Evolutionary conservation across 2,888 invertebrate genomes (phyloP).

Genomic region (Sarcophaga rosellei): DNA sequence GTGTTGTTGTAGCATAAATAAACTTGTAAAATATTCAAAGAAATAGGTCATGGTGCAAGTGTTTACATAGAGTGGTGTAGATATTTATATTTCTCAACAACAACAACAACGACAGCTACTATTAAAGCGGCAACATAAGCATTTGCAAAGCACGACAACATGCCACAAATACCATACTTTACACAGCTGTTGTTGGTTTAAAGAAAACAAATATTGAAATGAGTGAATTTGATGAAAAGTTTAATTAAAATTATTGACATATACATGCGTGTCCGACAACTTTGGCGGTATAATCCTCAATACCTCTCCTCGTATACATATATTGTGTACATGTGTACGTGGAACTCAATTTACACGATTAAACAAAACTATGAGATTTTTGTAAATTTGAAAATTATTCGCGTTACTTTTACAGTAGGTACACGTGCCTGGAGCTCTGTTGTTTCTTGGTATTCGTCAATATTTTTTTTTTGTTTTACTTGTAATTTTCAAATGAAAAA

Average conservation of each 20-base stretch:
- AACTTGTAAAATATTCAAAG: constrained; percentile 52
- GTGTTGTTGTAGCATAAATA: constrained; percentile 54
- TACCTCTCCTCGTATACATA: not conserved
- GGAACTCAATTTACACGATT: constrained; percentile 1
- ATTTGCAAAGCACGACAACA: not conserved
- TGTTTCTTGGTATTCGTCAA: not conserved
- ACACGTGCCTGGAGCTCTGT: constrained; percentile 54
- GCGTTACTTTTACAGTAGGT: constrained; percentile 1
- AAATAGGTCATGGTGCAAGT: constrained; percentile 67
- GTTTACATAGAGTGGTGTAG: constrained; percentile 41
- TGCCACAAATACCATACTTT: not conserved
- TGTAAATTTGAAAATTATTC: constrained; percentile 28
- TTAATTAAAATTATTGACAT: constrained; percentile 62
- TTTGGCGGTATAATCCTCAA: constrained; percentile 53
- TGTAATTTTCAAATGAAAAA: constrained; percentile 27
- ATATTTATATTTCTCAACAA: constrained; percentile 11
- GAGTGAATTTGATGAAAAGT: constrained; percentile 62
- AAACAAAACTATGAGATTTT: constrained; percentile 11
- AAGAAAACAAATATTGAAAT: constrained; percentile 23
- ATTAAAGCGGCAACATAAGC: constrained; percentile 3
- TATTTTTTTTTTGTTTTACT: constrained; percentile 3
- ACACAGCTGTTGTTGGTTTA: constrained; percentile 39
- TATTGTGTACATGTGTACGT: not conserved
- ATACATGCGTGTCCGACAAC: constrained; percentile 29
- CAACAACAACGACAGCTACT: not conserved